These are phyloP conservation scores for Hemibagrus guttatus DNA, from an alignment of 2,797 vertebrate species.

Conservation along the genomic window DNA sequence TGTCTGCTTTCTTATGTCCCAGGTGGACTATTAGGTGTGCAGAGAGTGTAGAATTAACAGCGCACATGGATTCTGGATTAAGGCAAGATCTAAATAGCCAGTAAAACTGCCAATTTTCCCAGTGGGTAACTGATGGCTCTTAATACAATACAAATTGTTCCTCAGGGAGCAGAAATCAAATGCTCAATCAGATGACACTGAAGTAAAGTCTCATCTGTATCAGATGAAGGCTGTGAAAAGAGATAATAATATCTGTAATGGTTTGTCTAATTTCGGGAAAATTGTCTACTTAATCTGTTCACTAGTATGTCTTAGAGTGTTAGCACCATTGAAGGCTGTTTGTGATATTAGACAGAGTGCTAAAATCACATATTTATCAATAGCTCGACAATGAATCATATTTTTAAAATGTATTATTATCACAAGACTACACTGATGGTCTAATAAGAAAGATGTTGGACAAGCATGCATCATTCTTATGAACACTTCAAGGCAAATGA, in stretches of 20 bases:
- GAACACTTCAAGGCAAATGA: neutral
- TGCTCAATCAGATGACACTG: neutral
- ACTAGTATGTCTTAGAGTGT: neutral
- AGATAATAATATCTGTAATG: constrained; percentile 14
- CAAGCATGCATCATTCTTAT: neutral
- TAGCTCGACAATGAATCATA: neutral
- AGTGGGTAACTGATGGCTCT: constrained; percentile 51
- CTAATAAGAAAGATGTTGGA: neutral
- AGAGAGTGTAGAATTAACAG: constrained; percentile 32
- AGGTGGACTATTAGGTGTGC: neutral
- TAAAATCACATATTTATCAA: neutral
- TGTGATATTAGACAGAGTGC: neutral
- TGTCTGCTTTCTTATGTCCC: neutral
- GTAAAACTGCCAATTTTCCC: constrained; percentile 56
- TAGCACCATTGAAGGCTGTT: neutral
- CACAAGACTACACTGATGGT: neutral
- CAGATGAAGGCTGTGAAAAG: neutral
- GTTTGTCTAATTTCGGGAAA: neutral
- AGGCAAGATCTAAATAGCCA: constrained; percentile 55
- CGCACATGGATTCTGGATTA: constrained; percentile 45
- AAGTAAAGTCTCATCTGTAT: neutral
- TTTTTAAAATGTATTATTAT: neutral
- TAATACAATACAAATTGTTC: constrained; percentile 45
- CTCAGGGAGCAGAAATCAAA: constrained; percentile 32
- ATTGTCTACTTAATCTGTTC: too few relatives aligned